Conservation (phyloP, 2,888 invertebrate genomes). For the Agrilus mali region DNA sequence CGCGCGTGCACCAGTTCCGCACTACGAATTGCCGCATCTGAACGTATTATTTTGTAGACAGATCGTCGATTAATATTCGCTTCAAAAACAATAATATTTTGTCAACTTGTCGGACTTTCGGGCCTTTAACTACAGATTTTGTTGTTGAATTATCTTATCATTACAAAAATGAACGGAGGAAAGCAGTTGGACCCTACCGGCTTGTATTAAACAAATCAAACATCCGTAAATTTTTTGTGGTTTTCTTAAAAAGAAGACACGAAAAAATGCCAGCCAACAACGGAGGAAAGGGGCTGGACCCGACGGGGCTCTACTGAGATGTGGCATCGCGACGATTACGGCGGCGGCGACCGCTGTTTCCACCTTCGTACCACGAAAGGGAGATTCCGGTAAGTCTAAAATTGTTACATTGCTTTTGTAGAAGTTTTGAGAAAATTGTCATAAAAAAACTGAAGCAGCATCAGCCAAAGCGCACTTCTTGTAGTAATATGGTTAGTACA, state of each 20-base stretch:
- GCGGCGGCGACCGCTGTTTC: constrained; percentile 30
- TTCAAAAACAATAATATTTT: constrained; percentile 1
- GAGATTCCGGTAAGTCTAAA: constrained; percentile 31
- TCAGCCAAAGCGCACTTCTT: neutral
- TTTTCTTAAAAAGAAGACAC: constrained; percentile 5
- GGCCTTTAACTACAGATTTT: constrained; percentile 29
- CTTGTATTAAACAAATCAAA: constrained; percentile 22
- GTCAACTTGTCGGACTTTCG: constrained; percentile 18
- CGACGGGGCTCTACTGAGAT: constrained; percentile 33
- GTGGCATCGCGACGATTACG: constrained; percentile 28
- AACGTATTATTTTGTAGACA: constrained; percentile 4
- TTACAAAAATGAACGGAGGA: constrained; percentile 29
- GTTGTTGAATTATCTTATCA: constrained; percentile 4
- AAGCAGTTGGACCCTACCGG: constrained; percentile 33
- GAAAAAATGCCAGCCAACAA: constrained; percentile 11
- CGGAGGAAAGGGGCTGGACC: constrained; percentile 23
- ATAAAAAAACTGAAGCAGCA: neutral
- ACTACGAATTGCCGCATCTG: neutral
- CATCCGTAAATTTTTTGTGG: constrained; percentile 2
- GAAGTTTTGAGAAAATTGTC: constrained; percentile 5
- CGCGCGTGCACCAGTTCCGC: constrained; percentile 3
- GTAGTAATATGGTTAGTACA: constrained; percentile 5
- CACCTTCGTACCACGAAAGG: constrained; percentile 12
- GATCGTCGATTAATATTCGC: constrained; percentile 3
- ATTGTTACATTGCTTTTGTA: constrained; percentile 11